Base-by-base conservation (phyloP, 2,888 invertebrate species). In the Lepetodrilus schrolli region DNA sequence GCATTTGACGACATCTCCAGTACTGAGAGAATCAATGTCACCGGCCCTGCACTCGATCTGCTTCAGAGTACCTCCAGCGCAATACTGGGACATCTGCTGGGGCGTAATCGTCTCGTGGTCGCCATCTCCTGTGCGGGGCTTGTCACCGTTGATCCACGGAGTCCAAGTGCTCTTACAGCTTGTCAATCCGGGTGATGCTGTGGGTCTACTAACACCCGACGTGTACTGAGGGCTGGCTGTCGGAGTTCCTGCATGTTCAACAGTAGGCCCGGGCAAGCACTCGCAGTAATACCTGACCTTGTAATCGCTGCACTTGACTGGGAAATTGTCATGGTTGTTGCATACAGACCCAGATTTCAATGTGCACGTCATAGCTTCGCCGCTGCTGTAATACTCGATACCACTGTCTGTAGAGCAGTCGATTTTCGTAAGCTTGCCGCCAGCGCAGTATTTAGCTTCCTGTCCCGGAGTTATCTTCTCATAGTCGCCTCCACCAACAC, bases 291-390 rank as follows among this genome's bases (percentile, higher is more conserved):
- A 89, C 50, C 84, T 69, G 34, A 89, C 81, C 81, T 86, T 84
- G 79, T 88, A 89, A 75, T 89, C 88, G 7, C 78, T 79, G 73
- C 89, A 89, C 20, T 78, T 75, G 7, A 80, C 68, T 10, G 82
- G 81, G 26, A 21, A 47, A 69, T 86, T 86, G 47, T 85, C 83
- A 8, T 69, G 48, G 37, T 74, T 77, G 70, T 66, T 73, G 23
- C 77, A 77, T 17, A 93, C 89, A 0, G 96, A 91, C 0, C 96
- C 96, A 10, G 92, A 92, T 80, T 94, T 93, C 74, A 96, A 87
- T 48, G 84, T 81, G 77, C 90, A 90, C 5, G 74, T 74, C 5
- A 79, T 77, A 0, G 82, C 78, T 50, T 87, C 86, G 10, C 83
- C 81, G 21, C 84, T 82, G 4, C 80, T 79, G 49, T 74, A 79